A percentile compares a stretch with the other conserved stretches of the same genome.
Evolutionary conservation across 2,113 vertebrate genomes (phyloP).

Genomic region (Syrrhaptes paradoxus): DNA sequence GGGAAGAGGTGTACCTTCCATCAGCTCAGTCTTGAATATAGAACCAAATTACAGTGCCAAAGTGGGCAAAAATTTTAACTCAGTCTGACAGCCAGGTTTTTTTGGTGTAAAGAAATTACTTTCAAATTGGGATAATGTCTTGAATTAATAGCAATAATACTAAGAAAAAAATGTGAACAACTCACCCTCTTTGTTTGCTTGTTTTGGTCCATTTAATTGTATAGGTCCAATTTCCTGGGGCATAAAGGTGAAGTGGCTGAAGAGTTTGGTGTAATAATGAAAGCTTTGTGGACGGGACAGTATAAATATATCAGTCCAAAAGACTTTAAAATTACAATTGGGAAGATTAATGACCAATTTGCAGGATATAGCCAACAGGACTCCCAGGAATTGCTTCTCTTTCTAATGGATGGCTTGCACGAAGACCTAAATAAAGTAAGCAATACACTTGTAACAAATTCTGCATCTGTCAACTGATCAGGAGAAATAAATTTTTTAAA

Average conservation of each 20-base stretch:
- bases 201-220: not conserved
- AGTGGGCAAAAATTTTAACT: not conserved
- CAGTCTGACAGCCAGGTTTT: not conserved
- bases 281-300: constrained; percentile 93
- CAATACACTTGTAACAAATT: not conserved
- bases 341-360: constrained; percentile 97
- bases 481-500: not conserved
- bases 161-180: not conserved
- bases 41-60: not conserved
- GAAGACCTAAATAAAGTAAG: constrained; percentile 98
- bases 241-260: constrained; percentile 98
- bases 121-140: not conserved
- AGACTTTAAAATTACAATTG: constrained; percentile 95
- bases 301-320: constrained; percentile 93
- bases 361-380: constrained; percentile 93
- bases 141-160: not conserved
- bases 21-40: not conserved
- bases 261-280: constrained; percentile 97
- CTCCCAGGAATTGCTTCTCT: constrained; percentile 95
- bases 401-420: constrained; percentile 97
- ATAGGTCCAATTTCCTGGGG: constrained; percentile 91
- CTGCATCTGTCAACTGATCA: not conserved
- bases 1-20: not conserved
- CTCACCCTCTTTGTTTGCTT: not conserved
- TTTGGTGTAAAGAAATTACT: not conserved